Evolutionary conservation across 1,140 invertebrate species (phyloP).

Genomic region (Eurytemora carolleeae): DNA sequence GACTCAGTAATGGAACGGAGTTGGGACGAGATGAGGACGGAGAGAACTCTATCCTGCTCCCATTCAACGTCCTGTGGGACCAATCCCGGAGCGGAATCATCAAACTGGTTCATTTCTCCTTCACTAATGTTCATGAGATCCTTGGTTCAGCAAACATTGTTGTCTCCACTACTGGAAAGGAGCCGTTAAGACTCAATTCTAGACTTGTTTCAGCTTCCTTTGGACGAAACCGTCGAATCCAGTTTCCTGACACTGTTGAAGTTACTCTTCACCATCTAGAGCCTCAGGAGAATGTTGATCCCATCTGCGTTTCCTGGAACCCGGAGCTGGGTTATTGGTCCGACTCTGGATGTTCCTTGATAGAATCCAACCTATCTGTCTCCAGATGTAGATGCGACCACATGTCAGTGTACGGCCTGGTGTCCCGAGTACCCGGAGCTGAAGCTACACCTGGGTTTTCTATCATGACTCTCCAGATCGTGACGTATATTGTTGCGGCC

Average conservation of each 20-base stretch:
- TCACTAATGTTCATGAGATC: conserved; percentile 22
- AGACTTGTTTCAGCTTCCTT: conserved; percentile 78
- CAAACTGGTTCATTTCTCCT: conserved; percentile 19
- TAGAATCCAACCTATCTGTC: conserved; percentile 59
- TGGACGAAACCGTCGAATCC: conserved; percentile 45
- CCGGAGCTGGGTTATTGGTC: conserved; percentile 72
- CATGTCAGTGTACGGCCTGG: conserved; percentile 86
- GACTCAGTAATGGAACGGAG: not conserved
- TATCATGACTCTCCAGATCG: conserved; percentile 4
- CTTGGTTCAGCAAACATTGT: conserved; percentile 9
- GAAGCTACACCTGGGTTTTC: conserved; percentile 3
- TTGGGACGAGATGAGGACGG: not conserved
- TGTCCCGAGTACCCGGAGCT: conserved; percentile 43
- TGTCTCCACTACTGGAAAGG: conserved; percentile 12
- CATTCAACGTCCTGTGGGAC: not conserved
- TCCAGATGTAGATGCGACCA: conserved; percentile 82
- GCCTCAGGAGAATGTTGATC: conserved; percentile 56
- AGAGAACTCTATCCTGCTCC: not conserved
- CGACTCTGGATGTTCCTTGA: conserved; percentile 62
- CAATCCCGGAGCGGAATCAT: not conserved
- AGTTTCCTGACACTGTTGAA: conserved; percentile 57
- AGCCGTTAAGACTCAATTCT: conserved; percentile 39
- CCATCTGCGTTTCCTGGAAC: conserved; percentile 84
- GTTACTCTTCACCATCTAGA: conserved; percentile 54
- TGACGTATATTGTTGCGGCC: not conserved